phyloP scores from a whole-genome alignment of 2,888 invertebrate genomes.

The Drosophila paramelanica region DNA sequence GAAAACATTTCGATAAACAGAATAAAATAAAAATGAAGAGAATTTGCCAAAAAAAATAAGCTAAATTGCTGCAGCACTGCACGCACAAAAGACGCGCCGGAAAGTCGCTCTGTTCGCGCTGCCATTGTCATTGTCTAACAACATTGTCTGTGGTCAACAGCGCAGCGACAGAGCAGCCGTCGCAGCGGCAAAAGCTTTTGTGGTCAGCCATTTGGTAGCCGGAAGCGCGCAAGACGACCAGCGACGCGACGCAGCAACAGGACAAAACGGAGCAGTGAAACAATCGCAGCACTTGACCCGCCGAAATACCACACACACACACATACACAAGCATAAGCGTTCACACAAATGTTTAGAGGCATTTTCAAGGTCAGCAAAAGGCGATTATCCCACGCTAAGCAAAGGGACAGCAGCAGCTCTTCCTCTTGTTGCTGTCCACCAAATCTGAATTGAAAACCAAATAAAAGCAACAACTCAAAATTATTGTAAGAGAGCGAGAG shows the following conservation, averaged over 20 bases:
- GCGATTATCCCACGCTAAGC: conserved; percentile 64
- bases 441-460: conserved; percentile 30
- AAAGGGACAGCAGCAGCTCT: conserved; percentile 33
- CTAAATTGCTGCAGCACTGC: conserved; percentile 54
- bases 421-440: conserved; percentile 20
- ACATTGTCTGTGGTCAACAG: conserved; percentile 63
- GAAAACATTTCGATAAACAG: conserved; percentile 13
- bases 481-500: background rate
- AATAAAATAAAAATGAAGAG: conserved; percentile 14
- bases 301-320: conserved; percentile 56
- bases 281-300: conserved; percentile 61
- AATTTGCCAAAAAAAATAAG: conserved; percentile 14
- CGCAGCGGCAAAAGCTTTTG: conserved; percentile 62
- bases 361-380: conserved; percentile 45
- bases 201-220: conserved; percentile 71
- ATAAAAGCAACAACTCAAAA: conserved; percentile 12
- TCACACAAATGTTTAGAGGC: conserved; percentile 31
- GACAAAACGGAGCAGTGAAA: conserved; percentile 38
- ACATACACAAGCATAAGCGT: background rate
- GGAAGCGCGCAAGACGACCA: conserved; percentile 68
- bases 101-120: conserved; percentile 44
- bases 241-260: conserved; percentile 29
- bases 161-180: conserved; percentile 13
- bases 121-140: conserved; percentile 64
- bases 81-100: conserved; percentile 64